Percentiles rank a stretch among this genome's conserved stretches.
phyloP scores from a whole-genome alignment of 2,888 invertebrate species.

The Trichacis sp. region DNA sequence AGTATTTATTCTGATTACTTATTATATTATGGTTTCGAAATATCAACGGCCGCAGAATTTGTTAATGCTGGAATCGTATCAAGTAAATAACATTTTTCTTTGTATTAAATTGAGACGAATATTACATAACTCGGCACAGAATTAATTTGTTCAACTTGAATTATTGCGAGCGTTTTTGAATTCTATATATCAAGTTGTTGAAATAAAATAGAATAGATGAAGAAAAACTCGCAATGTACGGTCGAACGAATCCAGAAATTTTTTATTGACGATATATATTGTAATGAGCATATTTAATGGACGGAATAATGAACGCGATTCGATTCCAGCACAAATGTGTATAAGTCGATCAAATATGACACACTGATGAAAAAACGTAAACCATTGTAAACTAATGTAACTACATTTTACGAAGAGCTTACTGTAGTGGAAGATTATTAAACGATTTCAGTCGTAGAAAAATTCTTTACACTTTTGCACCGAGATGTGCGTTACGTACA shows the following conservation, averaged over 20 bases:
- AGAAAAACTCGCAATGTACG: neutral
- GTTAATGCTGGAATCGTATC: constrained; percentile 60
- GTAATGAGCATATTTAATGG: too few relatives aligned
- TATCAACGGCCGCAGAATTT: constrained; percentile 37
- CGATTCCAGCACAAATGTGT: constrained; percentile 60
- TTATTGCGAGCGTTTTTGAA: neutral
- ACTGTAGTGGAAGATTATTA: constrained; percentile 68
- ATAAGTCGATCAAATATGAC: constrained; percentile 62
- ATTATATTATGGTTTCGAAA: constrained; percentile 43
- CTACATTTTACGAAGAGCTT: constrained; percentile 70
- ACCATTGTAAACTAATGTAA: constrained; percentile 68
- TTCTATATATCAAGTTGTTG: constrained; percentile 9
- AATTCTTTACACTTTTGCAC: constrained; percentile 69
- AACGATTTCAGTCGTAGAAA: constrained; percentile 60
- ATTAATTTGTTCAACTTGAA: constrained; percentile 2
- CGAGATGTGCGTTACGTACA: constrained; percentile 68
- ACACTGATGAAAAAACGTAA: constrained; percentile 57
- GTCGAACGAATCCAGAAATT: neutral
- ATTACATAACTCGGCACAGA: too few relatives aligned
- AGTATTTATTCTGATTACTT: too few relatives aligned
- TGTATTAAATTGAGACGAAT: too few relatives aligned
- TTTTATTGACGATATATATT: too few relatives aligned
- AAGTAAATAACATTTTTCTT: too few relatives aligned
- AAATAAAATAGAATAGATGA: constrained; percentile 2
- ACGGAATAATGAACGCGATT: constrained; percentile 40